Base-by-base conservation (phyloP, 2,113 vertebrate species). In the Cyanoramphus novaezelandiae region DNA sequence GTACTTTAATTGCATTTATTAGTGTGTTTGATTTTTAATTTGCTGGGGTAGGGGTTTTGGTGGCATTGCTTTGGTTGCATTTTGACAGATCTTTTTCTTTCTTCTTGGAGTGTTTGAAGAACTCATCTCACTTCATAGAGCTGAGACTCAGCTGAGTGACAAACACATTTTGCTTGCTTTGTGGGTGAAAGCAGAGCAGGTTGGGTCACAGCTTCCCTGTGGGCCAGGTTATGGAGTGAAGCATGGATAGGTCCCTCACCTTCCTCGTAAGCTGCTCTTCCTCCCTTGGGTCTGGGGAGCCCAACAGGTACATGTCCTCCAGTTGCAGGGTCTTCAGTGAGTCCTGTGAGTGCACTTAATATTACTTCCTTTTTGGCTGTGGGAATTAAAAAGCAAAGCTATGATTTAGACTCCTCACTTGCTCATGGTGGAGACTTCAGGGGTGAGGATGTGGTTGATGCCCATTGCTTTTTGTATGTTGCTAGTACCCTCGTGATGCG, bases 231-330 rank as follows among this genome's bases (percentile, higher is more conserved):
- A 27, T 15, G 44, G 39, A 14, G 11, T 21, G 62, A 46, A 60
- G 71, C 39, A 31, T 1, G 3, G 18, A 5, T n/a, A 21, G 3
- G 37, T 80, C 39, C 25, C 6, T 39, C 9, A 0, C 13, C 28
- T 93, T 89, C 24, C 35, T n/a, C 23, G 2, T 17, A 11, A 63
- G 23, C 49, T 87, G 35, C 24, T 17, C 24, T 27, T 88, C 7
- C 46, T 77, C 35, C 9, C 0, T 24, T 39, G 47, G 13, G 7
- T 43, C 21, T 50, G 16, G 13, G 41, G 7, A 3, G 2, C 13
- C 44, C 27, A 28, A 0, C 16, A 12, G 18, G 17, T n/a, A 5
- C 0, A 0, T 44, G 29, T 14, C 12, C 29, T 70, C 49, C 14
- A 39, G 46, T 33, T 71, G 50, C 10, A 29, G 33, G 9, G 20